Base-by-base conservation (phyloP, 2,113 vertebrate genomes). In the Pelmatolapia mariae region DNA sequence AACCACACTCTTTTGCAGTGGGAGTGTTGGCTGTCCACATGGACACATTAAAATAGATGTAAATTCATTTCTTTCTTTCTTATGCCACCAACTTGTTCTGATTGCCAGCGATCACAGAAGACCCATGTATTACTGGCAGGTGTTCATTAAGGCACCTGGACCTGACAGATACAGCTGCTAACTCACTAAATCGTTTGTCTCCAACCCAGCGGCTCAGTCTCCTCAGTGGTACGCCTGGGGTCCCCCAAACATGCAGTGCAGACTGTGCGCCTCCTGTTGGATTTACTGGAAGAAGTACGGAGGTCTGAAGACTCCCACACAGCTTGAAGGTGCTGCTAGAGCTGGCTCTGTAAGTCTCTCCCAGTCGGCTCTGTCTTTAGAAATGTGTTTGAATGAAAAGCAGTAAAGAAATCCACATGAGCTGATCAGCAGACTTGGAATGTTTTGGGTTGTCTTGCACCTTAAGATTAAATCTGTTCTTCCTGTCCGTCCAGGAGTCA, bases 271-370 rank as follows among this genome's bases (percentile, higher is more conserved):
- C 81, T 98, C 98, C 53, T 99, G 98, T 85, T 99, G 98, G 98
- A 98, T 98, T 94, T 99, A 99, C 95, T 99, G 98, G 98, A 99
- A 99, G 95, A 99, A 98, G 66, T 99, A 98, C 1, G 98, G 98
- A 2, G 98, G 98, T 26, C 95, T 99, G 87, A 99, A 99, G 96
- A 99, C 98, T 8, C 98, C 98, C 19, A 99, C 98, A 1, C 98
- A 99, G 92, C 96, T 99, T 81, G 98, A 99, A 91, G 98, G 98
- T 9, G 97, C 97, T 8, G 96, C 98, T 71, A 94, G 98, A 89
- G 89, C 96, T 31, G 96, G 96, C 93, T 96, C 97, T 88, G 98
- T 98, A 97, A 93, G 96, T 91, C 84, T 13, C 1, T 10, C 18
- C n/a, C 8, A 22, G 13, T 2, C 36, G 3, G 61, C 33, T 71